Base-by-base conservation (phyloP, 2,888 invertebrate species). In the Noctua janthe region DNA sequence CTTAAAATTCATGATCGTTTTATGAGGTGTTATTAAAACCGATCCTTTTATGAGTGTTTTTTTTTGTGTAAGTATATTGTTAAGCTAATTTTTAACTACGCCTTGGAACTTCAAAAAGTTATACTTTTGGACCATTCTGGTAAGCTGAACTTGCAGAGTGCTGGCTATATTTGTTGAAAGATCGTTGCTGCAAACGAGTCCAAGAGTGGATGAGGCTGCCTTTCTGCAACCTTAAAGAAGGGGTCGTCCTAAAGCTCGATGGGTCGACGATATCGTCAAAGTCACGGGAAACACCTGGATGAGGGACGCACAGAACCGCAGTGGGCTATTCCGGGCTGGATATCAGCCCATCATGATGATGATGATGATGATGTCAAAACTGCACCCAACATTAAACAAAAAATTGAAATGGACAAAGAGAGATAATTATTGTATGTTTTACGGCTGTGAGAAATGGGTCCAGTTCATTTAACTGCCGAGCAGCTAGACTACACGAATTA, bases 1-100 rank as follows among this genome's bases (percentile, higher is more conserved):
- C 23, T 62, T 56, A 66, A 35, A 49, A 76, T 39, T 35, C 2
- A 49, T 56, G 20, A 8, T 54, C 20, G 1, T 64, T 72, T 85
- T 71, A 51, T 43, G 23, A 20, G n/a, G 15, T 51, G 13, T 39
- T 35, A 56, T 47, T 49, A 20, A 35, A 15, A 20, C 4, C 15
- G 23, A 43, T 49, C 1, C 3, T 67, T 81, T 59, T 17, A 39
- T 4, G 7, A 17, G 49, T n/a, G 1, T 39, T 71, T 76, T 10
- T 35, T 35, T 29, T 5, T 54, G 20, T 43, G 11, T 59, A 59
- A n/a, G 5, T n/a, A 13, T 13, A n/a, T 59, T 59, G 13, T n/a
- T 15, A 5, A 39, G 39, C 4, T 39, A 5, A 62, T 29, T 62
- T 62, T 62, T 29, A 29, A 29, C 29, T 29, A 62, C 15, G 29